Evolutionary conservation across 2,797 vertebrate species (phyloP).

Genomic region (Buceros bicornis): DNA sequence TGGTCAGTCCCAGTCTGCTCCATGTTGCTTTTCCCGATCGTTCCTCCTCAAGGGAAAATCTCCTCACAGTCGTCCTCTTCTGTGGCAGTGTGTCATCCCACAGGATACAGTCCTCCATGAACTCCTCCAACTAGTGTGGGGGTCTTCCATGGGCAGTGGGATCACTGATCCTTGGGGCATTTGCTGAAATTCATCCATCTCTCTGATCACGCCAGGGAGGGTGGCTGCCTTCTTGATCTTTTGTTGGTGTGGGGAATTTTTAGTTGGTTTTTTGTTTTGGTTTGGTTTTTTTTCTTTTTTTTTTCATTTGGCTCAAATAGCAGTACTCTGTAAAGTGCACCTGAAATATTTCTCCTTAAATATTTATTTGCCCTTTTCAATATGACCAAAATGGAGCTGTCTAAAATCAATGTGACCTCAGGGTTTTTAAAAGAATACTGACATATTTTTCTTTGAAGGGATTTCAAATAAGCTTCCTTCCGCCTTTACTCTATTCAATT

Average conservation of each 20-base stretch:
- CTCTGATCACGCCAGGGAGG: not conserved
- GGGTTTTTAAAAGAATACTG: not conserved
- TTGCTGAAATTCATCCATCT: not conserved
- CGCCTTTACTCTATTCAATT: not conserved
- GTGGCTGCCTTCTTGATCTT: not conserved
- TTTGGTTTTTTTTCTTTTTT: no score
- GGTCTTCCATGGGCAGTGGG: not conserved
- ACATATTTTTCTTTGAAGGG: not conserved
- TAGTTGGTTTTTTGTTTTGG: not conserved
- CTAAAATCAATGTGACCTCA: not conserved
- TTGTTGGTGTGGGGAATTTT: not conserved
- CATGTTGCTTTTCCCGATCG: no score
- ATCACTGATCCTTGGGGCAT: not conserved
- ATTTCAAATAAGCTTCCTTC: not conserved
- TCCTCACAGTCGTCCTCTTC: no score
- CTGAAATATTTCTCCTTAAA: not conserved
- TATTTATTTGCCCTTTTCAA: slow-evolving; percentile 2
- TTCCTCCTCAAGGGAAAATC: no score
- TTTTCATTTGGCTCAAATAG: not conserved
- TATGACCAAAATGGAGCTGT: not conserved
- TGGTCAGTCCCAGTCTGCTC: no score
- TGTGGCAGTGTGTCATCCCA: no score
- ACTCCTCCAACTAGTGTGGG: no score
- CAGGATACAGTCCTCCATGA: no score
- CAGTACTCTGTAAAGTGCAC: not conserved